phyloP scores from a whole-genome alignment of 2,113 vertebrate species.

The Poeciliopsis retropinna region DNA sequence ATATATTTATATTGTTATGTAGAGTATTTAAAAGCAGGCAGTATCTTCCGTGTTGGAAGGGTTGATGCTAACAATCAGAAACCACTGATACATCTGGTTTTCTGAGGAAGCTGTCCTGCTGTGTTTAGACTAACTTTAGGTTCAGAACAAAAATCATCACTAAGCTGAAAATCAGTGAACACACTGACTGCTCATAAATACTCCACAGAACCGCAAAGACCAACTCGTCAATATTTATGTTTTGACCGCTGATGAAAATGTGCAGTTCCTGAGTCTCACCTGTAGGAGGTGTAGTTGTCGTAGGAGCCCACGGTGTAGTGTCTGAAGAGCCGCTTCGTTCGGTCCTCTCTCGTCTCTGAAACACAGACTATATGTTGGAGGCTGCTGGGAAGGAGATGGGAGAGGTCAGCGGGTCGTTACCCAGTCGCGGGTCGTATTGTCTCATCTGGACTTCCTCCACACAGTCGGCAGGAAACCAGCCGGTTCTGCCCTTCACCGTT shows the following conservation, averaged over 20 bases:
- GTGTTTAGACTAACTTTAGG: too few relatives aligned
- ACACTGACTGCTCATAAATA: too few relatives aligned
- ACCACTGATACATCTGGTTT: too few relatives aligned
- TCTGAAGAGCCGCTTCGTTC: slow-evolving; percentile 92
- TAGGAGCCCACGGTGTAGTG: slow-evolving; percentile 95
- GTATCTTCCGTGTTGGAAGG: background rate
- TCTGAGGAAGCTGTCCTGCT: too few relatives aligned
- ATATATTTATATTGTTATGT: too few relatives aligned
- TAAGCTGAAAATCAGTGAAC: too few relatives aligned
- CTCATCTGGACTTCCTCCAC: slow-evolving; percentile 99
- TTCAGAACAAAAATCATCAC: too few relatives aligned
- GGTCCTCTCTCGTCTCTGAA: slow-evolving; percentile 91
- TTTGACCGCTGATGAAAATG: too few relatives aligned
- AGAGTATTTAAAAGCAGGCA: background rate
- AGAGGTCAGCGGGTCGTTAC: slow-evolving; percentile 69
- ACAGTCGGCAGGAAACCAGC: slow-evolving; percentile 98
- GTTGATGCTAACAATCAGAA: too few relatives aligned
- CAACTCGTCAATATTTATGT: too few relatives aligned
- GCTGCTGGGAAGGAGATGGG: too few relatives aligned
- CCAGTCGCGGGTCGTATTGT: slow-evolving; percentile 90
- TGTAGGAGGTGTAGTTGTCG: slow-evolving; percentile 93
- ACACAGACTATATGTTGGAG: slow-evolving; percentile 3
- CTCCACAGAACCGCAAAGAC: too few relatives aligned
- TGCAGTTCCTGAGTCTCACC: slow-evolving; percentile 64
- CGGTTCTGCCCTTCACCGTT: slow-evolving; percentile 91